These are phyloP conservation scores for Oceanites oceanicus DNA, from an alignment of 2,113 vertebrate genomes.

Conservation along the genomic window DNA sequence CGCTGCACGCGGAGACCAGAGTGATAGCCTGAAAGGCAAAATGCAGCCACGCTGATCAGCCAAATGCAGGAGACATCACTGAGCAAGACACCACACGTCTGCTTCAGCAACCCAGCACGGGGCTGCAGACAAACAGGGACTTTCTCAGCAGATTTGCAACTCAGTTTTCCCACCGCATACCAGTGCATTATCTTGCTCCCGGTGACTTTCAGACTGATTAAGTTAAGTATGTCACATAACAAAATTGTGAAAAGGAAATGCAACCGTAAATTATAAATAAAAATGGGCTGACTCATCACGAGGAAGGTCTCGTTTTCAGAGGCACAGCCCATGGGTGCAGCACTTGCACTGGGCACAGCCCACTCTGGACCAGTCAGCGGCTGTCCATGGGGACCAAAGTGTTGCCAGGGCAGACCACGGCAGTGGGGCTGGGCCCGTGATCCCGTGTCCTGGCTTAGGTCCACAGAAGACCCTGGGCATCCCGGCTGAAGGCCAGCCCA, in stretches of 20 bases:
- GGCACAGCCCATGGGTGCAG: not conserved
- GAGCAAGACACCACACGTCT: accelerated
- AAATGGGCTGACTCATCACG: not conserved
- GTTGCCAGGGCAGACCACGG: accelerated
- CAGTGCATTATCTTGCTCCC: not conserved
- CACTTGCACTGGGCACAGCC: not conserved
- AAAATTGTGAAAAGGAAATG: not conserved
- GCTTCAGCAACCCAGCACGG: too few relatives aligned
- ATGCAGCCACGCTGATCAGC: not conserved
- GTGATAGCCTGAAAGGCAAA: accelerated
- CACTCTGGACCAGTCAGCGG: not conserved
- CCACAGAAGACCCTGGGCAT: not conserved
- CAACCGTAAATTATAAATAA: not conserved
- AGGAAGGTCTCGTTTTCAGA: not conserved
- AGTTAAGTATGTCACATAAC: not conserved
- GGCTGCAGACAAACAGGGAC: not conserved
- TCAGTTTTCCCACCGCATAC: accelerated
- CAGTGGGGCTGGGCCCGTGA: not conserved
- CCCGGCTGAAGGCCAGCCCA: not conserved
- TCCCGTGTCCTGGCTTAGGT: not conserved
- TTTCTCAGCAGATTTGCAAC: too few relatives aligned
- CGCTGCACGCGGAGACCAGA: accelerated
- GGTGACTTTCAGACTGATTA: not conserved
- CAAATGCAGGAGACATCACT: not conserved
- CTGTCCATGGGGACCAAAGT: not conserved